Evolutionary conservation across 2,797 vertebrate species (phyloP), one percentile per base, ranked within the genome.

Genomic region (Microhierax caerulescens): DNA sequence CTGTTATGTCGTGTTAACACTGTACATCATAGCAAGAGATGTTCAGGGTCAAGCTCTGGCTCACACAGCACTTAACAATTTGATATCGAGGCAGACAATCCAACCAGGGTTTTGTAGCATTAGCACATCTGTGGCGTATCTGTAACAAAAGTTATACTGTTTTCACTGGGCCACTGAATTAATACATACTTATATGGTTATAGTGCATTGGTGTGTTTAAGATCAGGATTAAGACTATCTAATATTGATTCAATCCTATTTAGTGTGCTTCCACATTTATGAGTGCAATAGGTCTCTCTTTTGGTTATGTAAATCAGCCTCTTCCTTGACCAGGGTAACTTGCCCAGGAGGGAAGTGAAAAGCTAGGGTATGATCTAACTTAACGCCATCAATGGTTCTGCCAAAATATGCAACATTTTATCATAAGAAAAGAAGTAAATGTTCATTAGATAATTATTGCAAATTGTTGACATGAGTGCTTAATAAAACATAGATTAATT

Each of bases 51-150:
- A 65, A 59, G 27, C 22, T 23, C 30, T 86, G 36, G 13, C 68
- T 80, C 11, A 41, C 0, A 2, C 21, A 47, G 14, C 14, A 10
- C 16, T 59, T 36, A 51, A 23, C 23, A 48, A 13, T 27, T 27
- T 69, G 51, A 59, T 65, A 82, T 65, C 15, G 30, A 68, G 39
- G 9, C 25, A 30, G 21, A 11, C 2, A 48, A 41, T 43, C 32
- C 27, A 64, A 30, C 2, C 0, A 7, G 16, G 37, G 23, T 24
- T 77, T 57, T 57, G 32, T n/a, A 85, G 22, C 0, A 0, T 48
- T 54, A 53, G 10, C 22, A 41, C 2, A 1, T 27, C 12, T 61
- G 19, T 56, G 32, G 13, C 11, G 14, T 14, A 13, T 13, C 32
- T 60, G 30, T 72, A 72, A 11, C 47, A 83, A 73, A 30, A 24